A percentile compares a stretch with the other conserved stretches of the same genome.
Conservation (phyloP, 2,797 vertebrate genomes). For the Brachyrhaphis roseni region DNA sequence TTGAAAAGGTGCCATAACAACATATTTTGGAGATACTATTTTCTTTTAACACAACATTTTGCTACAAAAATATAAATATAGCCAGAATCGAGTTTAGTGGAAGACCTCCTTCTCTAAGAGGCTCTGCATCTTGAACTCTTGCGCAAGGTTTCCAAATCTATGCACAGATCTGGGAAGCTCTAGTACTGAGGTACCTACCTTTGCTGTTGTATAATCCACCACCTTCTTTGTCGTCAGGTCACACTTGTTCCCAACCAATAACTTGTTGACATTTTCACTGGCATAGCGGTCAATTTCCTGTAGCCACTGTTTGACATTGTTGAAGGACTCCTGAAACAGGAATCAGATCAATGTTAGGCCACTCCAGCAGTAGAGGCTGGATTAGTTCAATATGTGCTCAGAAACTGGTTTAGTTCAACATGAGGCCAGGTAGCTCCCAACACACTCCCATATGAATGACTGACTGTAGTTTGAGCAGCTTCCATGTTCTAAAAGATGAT, state of each 20-base stretch:
- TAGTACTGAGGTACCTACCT: slow-evolving; percentile 78
- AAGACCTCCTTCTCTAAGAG: not conserved
- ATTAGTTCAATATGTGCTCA: not conserved
- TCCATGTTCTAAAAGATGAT: not conserved
- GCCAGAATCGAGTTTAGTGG: not conserved
- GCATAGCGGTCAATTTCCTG: slow-evolving; percentile 99
- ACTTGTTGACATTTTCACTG: slow-evolving; percentile 99
- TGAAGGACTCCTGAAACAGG: slow-evolving; percentile 91
- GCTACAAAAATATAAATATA: not conserved
- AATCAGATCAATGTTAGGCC: slow-evolving; percentile 9
- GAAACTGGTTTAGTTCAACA: not conserved
- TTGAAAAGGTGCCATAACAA: not conserved
- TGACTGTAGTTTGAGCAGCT: not conserved
- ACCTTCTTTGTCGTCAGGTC: slow-evolving; percentile 99
- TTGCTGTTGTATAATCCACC: slow-evolving; percentile 99
- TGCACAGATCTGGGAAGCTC: not conserved
- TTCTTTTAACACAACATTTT: not conserved
- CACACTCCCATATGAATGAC: not conserved
- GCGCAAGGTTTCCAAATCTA: not conserved
- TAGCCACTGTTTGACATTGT: slow-evolving; percentile 99
- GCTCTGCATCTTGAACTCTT: not conserved
- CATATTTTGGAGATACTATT: not conserved
- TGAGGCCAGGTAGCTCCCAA: not conserved
- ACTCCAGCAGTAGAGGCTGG: not conserved
- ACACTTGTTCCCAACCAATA: slow-evolving; percentile 99